phyloP scores from a whole-genome alignment of 2,888 invertebrate species.

The Rotaria socialis region DNA sequence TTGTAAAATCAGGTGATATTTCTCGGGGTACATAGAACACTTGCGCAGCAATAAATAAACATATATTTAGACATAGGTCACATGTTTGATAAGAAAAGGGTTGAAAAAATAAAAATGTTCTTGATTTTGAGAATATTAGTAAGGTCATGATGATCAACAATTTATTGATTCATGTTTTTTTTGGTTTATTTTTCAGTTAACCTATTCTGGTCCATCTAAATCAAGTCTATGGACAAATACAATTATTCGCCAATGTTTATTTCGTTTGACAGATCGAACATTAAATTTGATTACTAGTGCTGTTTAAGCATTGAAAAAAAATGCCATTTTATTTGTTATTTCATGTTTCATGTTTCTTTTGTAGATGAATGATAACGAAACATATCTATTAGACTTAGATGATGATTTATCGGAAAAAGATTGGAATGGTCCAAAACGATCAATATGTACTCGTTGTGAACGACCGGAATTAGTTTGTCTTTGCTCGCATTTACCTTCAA shows the following conservation, averaged over 20 bases:
- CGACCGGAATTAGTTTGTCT: slow-evolving; percentile 45
- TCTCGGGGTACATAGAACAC: no score
- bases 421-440: slow-evolving; percentile 12
- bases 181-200: neutral
- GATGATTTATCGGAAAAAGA: slow-evolving; percentile 18
- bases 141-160: no score
- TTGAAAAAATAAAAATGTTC: no score
- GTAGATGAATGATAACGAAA: neutral
- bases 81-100: no score
- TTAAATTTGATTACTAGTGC: neutral
- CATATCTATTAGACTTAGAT: slow-evolving; percentile 3
- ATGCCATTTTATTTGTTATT: neutral
- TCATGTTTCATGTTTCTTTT: neutral
- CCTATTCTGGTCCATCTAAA: neutral
- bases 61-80: no score
- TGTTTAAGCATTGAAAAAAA: neutral
- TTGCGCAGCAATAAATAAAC: no score
- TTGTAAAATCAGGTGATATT: no score
- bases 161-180: neutral
- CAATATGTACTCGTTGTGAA: slow-evolving; percentile 8
- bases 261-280: neutral
- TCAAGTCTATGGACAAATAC: neutral
- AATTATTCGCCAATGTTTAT: slow-evolving; percentile 13
- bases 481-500: slow-evolving; percentile 39
- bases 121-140: no score